Conservation (phyloP, 2,797 vertebrate species). For the Malurus leucopterus region DNA sequence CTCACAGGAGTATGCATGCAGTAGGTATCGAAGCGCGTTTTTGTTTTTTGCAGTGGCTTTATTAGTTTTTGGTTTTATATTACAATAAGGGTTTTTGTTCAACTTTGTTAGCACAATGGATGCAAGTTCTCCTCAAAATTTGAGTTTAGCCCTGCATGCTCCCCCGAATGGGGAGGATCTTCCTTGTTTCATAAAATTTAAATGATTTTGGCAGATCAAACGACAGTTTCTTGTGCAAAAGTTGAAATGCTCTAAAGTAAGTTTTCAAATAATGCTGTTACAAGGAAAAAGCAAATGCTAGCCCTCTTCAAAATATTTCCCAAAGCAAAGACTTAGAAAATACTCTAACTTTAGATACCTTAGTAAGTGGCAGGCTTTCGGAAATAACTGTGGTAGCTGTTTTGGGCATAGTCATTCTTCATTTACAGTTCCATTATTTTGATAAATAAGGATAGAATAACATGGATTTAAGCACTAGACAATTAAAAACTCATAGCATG, state of each 20-base stretch:
- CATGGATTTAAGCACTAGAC: background rate
- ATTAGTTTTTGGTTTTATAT: background rate
- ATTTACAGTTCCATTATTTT: background rate
- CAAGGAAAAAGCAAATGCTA: background rate
- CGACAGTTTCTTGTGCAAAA: background rate
- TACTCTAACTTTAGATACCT: background rate
- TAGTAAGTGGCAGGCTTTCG: background rate
- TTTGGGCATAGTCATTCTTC: background rate
- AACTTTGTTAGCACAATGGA: background rate
- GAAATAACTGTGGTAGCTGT: background rate
- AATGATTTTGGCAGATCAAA: constrained; percentile 31
- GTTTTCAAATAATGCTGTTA: background rate
- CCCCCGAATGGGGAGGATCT: background rate
- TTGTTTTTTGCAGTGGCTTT: background rate
- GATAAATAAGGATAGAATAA: background rate
- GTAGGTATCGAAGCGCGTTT: background rate
- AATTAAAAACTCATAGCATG: background rate
- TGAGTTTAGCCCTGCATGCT: background rate
- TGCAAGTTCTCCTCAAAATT: background rate
- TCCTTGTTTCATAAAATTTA: background rate
- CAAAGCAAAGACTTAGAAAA: background rate
- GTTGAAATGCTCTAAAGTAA: background rate
- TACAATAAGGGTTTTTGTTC: background rate
- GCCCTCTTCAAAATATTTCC: background rate
- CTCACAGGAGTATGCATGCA: background rate